These are phyloP conservation scores for Esox masquinongy DNA, from an alignment of 2,797 vertebrate genomes.

Conservation along the genomic window DNA sequence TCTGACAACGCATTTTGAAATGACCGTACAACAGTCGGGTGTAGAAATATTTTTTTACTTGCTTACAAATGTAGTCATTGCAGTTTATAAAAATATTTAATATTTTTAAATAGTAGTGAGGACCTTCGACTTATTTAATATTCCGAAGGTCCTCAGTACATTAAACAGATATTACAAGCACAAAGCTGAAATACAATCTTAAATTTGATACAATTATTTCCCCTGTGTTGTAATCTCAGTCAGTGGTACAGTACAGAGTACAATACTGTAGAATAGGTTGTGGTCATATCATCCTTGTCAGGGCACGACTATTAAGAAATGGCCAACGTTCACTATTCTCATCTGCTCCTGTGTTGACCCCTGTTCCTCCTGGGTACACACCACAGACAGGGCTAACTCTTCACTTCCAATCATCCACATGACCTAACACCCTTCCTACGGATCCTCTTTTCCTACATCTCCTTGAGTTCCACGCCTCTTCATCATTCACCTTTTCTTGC, in stretches of 20 bases:
- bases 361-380: constrained; percentile 21
- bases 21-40: not conserved
- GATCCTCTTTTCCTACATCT: constrained; percentile 37
- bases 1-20: not conserved
- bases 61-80: not conserved
- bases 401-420: constrained; percentile 21
- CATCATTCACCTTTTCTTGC: constrained; percentile 19
- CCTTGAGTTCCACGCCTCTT: constrained; percentile 34
- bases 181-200: not conserved
- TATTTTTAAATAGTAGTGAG: not conserved
- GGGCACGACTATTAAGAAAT: constrained; percentile 13
- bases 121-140: not conserved
- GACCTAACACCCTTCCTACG: constrained; percentile 36
- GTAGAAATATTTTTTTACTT: not conserved
- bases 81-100: not conserved
- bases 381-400: constrained; percentile 30
- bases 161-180: not conserved
- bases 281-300: not conserved
- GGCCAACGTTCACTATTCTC: constrained; percentile 16
- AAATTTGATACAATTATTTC: not conserved
- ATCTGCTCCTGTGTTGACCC: constrained; percentile 28
- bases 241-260: not conserved
- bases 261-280: not conserved
- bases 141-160: not conserved
- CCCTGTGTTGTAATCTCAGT: not conserved